Evolutionary conservation across 2,888 invertebrate species (phyloP).

Genomic region (Willowsia nigromaculata): DNA sequence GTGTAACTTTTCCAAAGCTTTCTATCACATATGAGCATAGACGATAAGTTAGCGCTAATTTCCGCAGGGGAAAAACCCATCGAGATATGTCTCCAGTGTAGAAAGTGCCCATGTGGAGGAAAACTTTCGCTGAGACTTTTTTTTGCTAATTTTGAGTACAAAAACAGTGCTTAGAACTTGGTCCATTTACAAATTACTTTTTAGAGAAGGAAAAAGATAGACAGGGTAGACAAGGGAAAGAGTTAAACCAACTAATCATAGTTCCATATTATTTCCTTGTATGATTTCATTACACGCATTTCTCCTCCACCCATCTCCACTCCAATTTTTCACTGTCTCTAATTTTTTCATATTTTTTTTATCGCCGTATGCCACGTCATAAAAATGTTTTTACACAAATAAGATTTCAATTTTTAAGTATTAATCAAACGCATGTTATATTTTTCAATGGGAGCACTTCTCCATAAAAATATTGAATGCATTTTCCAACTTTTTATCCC

Average conservation of each 20-base stretch:
- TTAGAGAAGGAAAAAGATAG: not conserved
- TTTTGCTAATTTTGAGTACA: too few relatives aligned
- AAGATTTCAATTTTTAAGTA: conserved; percentile 61
- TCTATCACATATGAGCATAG: not conserved
- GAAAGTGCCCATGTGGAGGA: not conserved
- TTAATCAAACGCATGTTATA: conserved; percentile 37
- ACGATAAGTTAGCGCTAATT: too few relatives aligned
- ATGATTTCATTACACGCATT: not conserved
- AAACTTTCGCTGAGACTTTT: not conserved
- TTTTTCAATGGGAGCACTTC: conserved; percentile 38
- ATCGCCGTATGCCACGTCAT: conserved; percentile 31
- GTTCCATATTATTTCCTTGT: not conserved
- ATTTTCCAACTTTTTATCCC: not conserved
- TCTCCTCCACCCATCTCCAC: not conserved
- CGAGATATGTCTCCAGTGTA: not conserved
- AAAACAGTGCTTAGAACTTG: not conserved
- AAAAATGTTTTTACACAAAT: conserved; percentile 17
- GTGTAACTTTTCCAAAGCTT: conserved; percentile 9
- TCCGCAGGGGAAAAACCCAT: not conserved
- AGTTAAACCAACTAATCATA: conserved; percentile 4
- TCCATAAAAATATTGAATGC: conserved; percentile 5
- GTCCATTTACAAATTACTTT: conserved; percentile 31
- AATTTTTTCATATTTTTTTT: not conserved
- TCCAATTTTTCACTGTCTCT: not conserved
- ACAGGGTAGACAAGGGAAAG: not conserved